A percentile compares a stretch with the other conserved stretches of the same genome.
Conservation (phyloP, 2,888 invertebrate species). For the Pristionchus fissidentatus region DNA sequence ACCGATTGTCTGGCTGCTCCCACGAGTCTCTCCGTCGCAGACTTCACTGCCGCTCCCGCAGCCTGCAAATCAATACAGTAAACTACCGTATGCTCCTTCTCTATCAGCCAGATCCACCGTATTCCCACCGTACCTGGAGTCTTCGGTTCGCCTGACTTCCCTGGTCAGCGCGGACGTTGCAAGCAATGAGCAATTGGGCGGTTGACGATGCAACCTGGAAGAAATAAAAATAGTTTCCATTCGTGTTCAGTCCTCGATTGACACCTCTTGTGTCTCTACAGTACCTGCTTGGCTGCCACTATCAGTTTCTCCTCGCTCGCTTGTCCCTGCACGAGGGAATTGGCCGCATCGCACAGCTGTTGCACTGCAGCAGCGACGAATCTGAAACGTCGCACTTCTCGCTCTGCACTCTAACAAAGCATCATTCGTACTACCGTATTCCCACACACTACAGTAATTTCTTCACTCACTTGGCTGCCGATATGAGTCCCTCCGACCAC, state of each 20-base stretch:
- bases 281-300: conserved; percentile 87
- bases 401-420: neutral
- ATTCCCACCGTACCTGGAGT: conserved; percentile 79
- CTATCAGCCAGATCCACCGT: neutral
- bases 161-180: conserved; percentile 98
- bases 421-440: no score
- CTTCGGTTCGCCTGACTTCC: conserved; percentile 93
- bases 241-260: conserved; percentile 2
- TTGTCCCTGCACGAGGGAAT: conserved; percentile 85
- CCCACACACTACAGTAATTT: neutral
- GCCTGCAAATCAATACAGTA: conserved; percentile 81
- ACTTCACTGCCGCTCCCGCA: conserved; percentile 85
- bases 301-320: conserved; percentile 91
- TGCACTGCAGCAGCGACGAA: conserved; percentile 97
- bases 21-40: conserved; percentile 96
- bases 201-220: conserved; percentile 90
- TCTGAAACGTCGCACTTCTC: conserved; percentile 27
- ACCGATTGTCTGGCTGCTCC: conserved; percentile 84
- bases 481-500: conserved; percentile 76
- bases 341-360: conserved; percentile 96
- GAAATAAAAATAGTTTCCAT: no score
- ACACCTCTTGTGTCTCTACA: neutral
- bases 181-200: conserved; percentile 95
- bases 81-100: neutral
- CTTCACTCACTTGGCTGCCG: conserved; percentile 79